Base-by-base conservation (phyloP, 2,888 invertebrate species). In the Lissonota sp. region DNA sequence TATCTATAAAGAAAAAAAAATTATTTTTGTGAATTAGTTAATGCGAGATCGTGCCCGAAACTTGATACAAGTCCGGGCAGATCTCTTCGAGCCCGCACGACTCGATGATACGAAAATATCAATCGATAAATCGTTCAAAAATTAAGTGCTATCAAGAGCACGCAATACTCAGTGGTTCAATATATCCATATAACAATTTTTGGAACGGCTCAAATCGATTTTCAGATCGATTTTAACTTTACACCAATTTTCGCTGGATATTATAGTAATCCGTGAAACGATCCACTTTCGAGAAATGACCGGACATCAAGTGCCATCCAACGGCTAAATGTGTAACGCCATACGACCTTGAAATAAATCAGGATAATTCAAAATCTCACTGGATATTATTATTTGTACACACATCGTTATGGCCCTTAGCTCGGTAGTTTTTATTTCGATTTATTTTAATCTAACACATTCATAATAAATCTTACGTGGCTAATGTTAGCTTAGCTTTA, bases 401-500 rank as follows among this genome's bases (percentile, higher is more conserved):
- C 55, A 49, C 63, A 6, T 7, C 53, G 42, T 26, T 26, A 63
- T n/a, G 64, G 71, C 71, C 42, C 64, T 79, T 81, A 53, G 10
- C 46, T 85, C 73, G 74, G 46, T 71, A 82, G 3, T 26, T 26
- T 86, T 85, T 85, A 86, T 87, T 84, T 80, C 72, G 78, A 83
- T 84, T 80, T 82, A 80, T 79, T 85, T 84, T 82, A 85, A 76
- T 84, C 84, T 86, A 85, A 85, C 82, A 86, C 86, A 87, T 84
- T 84, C 75, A 87, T 87, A 83, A 86, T 87, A 86, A 87, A 86
- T 82, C 87, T 87, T 86, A 86, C 55, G 16, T 74, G 64, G 37
- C 86, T 86, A 85, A 80, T 69, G 73, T 82, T 67, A 76, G 75
- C 70, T 77, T 71, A 75, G 46, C 74, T 82, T 79, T 81, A 83